Evolutionary conservation across 2,113 vertebrate genomes (phyloP), one percentile per base, ranked within the genome.

Genomic region (Lepus americanus): DNA sequence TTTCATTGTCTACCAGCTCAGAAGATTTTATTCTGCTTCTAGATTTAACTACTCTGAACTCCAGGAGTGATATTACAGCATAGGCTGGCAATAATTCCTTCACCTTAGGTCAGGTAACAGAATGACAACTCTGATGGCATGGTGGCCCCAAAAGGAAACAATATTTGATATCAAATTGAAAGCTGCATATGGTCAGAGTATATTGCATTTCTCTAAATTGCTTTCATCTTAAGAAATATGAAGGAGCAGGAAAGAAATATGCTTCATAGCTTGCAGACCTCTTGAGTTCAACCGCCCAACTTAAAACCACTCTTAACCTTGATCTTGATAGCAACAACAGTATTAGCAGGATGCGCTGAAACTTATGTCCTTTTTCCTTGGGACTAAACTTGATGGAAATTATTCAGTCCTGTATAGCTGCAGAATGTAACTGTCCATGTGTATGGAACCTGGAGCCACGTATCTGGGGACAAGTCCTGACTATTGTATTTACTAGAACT

Each of bases 11-110:
- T 84, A 23, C 83, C 33, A 63, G 73, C 53, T 95, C 86, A 51
- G 17, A 76, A n/a, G 27, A 16, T 85, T 94, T 84, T 79, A 84
- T 95, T 96, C 94, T 84, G 70, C 81, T 96, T 93, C 84, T 92
- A 85, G 33, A 70, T 33, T 82, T 79, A 94, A 87, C 59, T 78
- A 51, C 63, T 90, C 87, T 80, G 59, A 69, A 89, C 59, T 93
- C 80, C 9, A 72, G 81, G 33, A 90, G 73, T 25, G 36, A 69
- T 81, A 59, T n/a, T 23, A n/a, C 0, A 96, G 74, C 27, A 14
- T 16, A 31, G 3, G 23, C 69, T 79, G 25, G 29, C 72, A 70
- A 74, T 25, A 25, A 64, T 81, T 90, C 59, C 23, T 79, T 81
- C 33, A 61, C 70, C n/a, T 78, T 73, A 53, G 13, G 55, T 85